Conservation (phyloP, 2,113 vertebrate genomes). For the Centrocercus urophasianus region DNA sequence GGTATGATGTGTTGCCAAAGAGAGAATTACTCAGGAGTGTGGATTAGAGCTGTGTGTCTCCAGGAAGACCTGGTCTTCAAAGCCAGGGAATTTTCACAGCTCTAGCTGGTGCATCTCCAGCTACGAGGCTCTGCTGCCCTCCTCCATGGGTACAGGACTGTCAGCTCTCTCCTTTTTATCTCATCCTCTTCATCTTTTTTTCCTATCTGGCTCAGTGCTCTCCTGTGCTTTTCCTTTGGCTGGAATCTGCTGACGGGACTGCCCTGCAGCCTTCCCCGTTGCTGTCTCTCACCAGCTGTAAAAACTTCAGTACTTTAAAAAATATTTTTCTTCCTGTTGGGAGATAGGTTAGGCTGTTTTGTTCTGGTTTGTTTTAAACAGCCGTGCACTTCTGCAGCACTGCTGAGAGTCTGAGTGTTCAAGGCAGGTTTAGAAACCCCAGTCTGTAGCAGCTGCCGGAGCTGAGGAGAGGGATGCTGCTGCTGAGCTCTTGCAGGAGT, state of each 20-base stretch:
- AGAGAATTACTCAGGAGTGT: constrained; percentile 67
- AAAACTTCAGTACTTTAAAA: constrained; percentile 46
- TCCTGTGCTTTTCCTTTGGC: constrained; percentile 27
- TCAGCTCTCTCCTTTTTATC: background rate
- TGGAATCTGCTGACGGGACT: background rate
- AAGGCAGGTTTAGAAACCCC: background rate
- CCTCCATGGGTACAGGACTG: background rate
- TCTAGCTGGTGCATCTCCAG: constrained; percentile 11
- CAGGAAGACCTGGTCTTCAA: constrained; percentile 57
- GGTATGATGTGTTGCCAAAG: constrained; percentile 72
- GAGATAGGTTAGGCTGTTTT: background rate
- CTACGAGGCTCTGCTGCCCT: background rate
- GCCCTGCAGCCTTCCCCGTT: background rate
- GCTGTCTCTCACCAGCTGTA: constrained; percentile 52
- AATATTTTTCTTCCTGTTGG: constrained; percentile 58
- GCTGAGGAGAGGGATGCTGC: background rate
- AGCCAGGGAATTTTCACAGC: constrained; percentile 65
- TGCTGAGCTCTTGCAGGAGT: background rate
- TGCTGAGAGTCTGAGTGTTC: background rate
- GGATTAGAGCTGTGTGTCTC: constrained; percentile 67
- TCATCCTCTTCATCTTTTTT: background rate
- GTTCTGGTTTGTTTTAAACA: background rate
- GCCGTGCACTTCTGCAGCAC: background rate
- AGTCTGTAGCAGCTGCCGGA: background rate
- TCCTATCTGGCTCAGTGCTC: background rate